Evolutionary conservation across 2,888 invertebrate species (phyloP).

Genomic region (Pseudanteris insignis): DNA sequence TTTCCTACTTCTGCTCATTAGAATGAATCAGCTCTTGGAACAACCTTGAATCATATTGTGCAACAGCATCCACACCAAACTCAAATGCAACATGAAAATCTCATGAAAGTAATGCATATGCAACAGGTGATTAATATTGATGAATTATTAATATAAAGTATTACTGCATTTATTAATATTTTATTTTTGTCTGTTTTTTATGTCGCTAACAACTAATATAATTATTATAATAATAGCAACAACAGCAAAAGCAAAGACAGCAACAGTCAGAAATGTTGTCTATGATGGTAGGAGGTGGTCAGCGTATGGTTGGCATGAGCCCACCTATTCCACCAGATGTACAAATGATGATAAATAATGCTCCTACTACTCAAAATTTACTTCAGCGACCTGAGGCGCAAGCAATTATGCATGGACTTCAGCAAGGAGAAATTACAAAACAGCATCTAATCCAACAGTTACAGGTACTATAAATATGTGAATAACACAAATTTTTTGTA

Average conservation of each 20-base stretch:
- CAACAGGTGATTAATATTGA: constrained; percentile 62
- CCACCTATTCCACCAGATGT: constrained; percentile 64
- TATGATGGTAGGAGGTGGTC: constrained; percentile 69
- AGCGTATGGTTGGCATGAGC: constrained; percentile 70
- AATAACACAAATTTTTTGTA: neutral
- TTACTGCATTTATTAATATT: neutral
- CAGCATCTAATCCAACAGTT: constrained; percentile 81
- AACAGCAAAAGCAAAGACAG: constrained; percentile 58
- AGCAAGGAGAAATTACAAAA: constrained; percentile 80
- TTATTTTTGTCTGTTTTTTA: too few relatives aligned
- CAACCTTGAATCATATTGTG: too few relatives aligned
- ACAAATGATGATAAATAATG: constrained; percentile 67
- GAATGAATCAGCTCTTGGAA: too few relatives aligned
- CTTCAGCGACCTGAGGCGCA: constrained; percentile 80
- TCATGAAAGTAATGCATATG: constrained; percentile 69
- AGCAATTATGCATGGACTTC: constrained; percentile 79
- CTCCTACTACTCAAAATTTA: constrained; percentile 72
- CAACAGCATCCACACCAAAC: constrained; percentile 63
- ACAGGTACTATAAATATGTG: too few relatives aligned
- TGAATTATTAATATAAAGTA: neutral
- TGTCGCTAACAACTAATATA: too few relatives aligned
- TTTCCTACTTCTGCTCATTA: too few relatives aligned
- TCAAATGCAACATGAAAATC: constrained; percentile 64
- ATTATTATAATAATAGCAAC: constrained; percentile 63
- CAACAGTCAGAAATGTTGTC: constrained; percentile 68